A percentile compares a stretch with the other conserved stretches of the same genome.
Conservation (phyloP, 2,888 invertebrate species). For the Myopa testacea region DNA sequence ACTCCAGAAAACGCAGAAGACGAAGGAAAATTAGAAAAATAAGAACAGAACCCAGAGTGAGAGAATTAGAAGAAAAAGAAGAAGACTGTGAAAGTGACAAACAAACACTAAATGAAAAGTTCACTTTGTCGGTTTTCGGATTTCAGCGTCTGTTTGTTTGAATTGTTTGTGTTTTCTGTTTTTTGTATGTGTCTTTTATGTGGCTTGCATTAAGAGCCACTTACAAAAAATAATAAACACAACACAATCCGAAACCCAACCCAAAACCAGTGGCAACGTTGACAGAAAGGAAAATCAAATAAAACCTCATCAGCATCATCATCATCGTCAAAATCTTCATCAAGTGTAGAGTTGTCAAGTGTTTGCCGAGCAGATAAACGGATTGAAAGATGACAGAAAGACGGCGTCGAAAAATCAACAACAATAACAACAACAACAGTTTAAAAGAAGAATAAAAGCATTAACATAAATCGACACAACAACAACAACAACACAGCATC, state of each 20-base stretch:
- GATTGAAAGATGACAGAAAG: conserved; percentile 29
- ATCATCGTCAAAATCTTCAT: conserved; percentile 1
- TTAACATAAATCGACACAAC: neutral
- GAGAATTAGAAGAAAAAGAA: conserved; percentile 3
- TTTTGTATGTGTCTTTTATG: conserved; percentile 29
- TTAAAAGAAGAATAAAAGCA: neutral
- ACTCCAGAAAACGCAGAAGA: neutral
- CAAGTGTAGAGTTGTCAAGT: conserved; percentile 42
- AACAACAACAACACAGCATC: neutral
- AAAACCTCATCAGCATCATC: neutral
- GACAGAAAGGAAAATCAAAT: conserved; percentile 9
- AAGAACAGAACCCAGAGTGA: neutral
- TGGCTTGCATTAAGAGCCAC: conserved; percentile 25
- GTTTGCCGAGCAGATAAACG: conserved; percentile 45
- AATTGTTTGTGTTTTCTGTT: neutral
- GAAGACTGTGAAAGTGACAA: neutral
- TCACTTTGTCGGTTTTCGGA: conserved; percentile 3
- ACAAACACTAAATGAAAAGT: conserved; percentile 12
- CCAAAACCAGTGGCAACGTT: conserved; percentile 41
- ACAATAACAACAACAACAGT: conserved; percentile 1
- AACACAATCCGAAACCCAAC: neutral
- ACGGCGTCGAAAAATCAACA: conserved; percentile 4
- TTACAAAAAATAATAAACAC: conserved; percentile 17
- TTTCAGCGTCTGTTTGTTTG: neutral
- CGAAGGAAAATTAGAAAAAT: neutral